These are phyloP conservation scores for Calliopsis andreniformis DNA, from an alignment of 1,140 invertebrate genomes.

Conservation along the genomic window DNA sequence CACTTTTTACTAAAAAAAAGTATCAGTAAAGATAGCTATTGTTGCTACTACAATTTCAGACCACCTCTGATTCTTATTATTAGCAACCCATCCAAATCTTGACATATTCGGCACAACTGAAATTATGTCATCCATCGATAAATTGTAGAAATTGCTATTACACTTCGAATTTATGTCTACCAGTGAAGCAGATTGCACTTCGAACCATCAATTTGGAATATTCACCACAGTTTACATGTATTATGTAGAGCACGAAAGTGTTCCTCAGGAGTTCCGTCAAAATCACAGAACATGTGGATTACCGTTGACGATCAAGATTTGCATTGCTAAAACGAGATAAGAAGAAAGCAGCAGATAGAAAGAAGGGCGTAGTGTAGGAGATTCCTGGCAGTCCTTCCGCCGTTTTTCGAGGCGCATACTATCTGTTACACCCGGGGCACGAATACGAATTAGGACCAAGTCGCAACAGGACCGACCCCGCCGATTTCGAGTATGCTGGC, in stretches of 20 bases:
- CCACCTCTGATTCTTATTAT: too few species aligned
- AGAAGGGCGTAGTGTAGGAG: constrained; percentile 55
- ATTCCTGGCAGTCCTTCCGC: constrained; percentile 63
- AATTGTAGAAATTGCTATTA: too few species aligned
- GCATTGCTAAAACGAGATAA: constrained; percentile 56
- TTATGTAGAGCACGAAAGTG: too few species aligned
- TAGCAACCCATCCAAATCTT: too few species aligned
- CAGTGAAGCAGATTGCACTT: too few species aligned
- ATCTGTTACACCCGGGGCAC: constrained; percentile 70
- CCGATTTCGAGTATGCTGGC: constrained; percentile 69
- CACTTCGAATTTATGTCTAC: neutral
- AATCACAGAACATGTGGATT: neutral
- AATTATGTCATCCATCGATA: too few species aligned
- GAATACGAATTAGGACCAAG: constrained; percentile 74
- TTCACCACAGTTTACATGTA: too few species aligned
- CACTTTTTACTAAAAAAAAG: neutral
- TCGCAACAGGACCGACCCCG: constrained; percentile 59
- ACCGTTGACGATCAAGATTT: constrained; percentile 43
- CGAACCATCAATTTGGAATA: too few species aligned
- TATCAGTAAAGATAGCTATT: constrained; percentile 5
- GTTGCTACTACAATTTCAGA: too few species aligned
- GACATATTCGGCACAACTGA: too few species aligned
- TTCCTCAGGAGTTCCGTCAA: neutral
- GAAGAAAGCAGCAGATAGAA: constrained; percentile 51
- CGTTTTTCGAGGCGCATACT: constrained; percentile 68